Conservation (phyloP, 2,888 invertebrate species). For the Bellardia pandia region DNA sequence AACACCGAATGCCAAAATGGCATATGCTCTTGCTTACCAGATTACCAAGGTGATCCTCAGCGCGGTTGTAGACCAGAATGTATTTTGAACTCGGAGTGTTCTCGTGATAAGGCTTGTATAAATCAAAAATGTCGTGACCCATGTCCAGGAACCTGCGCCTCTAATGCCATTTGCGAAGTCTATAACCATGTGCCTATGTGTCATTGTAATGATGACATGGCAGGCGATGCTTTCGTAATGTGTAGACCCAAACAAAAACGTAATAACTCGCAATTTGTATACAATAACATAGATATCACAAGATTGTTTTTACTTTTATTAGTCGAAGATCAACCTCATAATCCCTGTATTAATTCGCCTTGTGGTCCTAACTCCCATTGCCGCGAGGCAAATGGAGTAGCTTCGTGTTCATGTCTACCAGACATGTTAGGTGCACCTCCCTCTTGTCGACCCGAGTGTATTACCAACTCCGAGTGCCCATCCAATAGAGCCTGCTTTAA, state of each 20-base stretch:
- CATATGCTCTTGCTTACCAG: conserved; percentile 88
- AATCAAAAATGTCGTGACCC: conserved; percentile 90
- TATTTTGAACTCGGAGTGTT: conserved; percentile 89
- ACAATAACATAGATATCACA: not conserved
- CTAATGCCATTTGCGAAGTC: conserved; percentile 89
- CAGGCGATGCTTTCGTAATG: conserved; percentile 88
- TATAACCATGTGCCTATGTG: conserved; percentile 89
- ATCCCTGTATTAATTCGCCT: conserved; percentile 89
- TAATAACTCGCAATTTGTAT: conserved; percentile 55
- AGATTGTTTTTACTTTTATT: conserved; percentile 11
- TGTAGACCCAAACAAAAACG: conserved; percentile 82
- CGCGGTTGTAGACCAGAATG: conserved; percentile 91
- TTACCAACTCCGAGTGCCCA: conserved; percentile 88
- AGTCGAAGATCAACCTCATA: conserved; percentile 78
- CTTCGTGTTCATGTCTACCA: conserved; percentile 87
- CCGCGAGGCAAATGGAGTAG: conserved; percentile 86
- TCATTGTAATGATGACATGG: conserved; percentile 86
- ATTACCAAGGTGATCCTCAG: conserved; percentile 87
- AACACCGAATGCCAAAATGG: conserved; percentile 88
- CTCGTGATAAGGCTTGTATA: conserved; percentile 88
- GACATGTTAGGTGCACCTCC: conserved; percentile 89
- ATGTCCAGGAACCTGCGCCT: conserved; percentile 89
- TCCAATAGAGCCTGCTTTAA: conserved; percentile 88
- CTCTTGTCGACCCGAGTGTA: conserved; percentile 89
- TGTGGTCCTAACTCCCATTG: conserved; percentile 90